A percentile compares a stretch with the other conserved stretches of the same genome.
Evolutionary conservation across 2,113 vertebrate genomes (phyloP).

Genomic region (Leucoraja erinaceus): DNA sequence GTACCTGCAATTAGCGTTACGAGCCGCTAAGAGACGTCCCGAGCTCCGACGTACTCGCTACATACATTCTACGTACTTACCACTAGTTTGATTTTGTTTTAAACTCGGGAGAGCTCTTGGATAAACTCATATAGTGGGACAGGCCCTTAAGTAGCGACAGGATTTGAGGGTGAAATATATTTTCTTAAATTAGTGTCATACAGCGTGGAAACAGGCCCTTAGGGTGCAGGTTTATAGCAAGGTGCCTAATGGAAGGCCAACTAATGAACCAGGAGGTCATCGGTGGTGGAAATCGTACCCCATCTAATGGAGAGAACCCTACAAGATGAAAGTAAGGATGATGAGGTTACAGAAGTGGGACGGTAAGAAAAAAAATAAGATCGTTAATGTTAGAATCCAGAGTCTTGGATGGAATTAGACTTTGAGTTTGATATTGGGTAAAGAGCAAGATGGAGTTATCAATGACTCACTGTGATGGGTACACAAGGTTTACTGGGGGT

Average conservation of each 20-base stretch:
- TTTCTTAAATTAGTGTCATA: not conserved
- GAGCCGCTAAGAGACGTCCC: no score
- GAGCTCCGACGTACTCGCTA: no score
- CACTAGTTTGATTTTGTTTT: no score
- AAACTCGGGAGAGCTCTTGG: no score
- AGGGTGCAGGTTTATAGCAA: not conserved
- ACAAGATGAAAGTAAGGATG: not conserved
- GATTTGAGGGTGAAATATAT: not conserved
- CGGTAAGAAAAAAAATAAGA: not conserved
- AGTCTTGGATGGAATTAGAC: not conserved
- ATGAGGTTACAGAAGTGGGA: not conserved
- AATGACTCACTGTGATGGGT: not conserved
- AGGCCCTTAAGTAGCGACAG: not conserved
- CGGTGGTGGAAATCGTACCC: not conserved
- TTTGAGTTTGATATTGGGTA: no score
- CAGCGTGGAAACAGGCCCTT: no score
- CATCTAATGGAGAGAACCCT: not conserved
- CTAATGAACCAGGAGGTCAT: not conserved
- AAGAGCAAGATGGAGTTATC: not conserved
- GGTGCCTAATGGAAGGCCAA: not conserved
- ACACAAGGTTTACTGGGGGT: not conserved
- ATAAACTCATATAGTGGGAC: no score
- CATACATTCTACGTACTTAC: no score
- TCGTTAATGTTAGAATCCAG: not conserved
- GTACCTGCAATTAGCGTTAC: no score